These are phyloP conservation scores for Tigriopus californicus DNA, from an alignment of 2,888 invertebrate genomes.

Conservation along the genomic window DNA sequence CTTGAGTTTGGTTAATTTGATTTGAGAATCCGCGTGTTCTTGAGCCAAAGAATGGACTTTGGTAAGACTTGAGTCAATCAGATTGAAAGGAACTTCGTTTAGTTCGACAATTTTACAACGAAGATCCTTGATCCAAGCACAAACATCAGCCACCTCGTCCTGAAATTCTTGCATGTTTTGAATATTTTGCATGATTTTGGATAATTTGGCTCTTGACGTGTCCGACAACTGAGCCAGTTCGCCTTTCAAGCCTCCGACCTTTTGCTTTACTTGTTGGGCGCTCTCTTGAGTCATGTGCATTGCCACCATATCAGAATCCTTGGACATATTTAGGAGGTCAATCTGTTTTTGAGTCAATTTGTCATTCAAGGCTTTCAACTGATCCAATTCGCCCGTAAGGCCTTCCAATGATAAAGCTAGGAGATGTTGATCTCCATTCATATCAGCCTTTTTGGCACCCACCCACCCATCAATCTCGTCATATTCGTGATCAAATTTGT, in stretches of 20 bases:
- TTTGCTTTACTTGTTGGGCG: constrained; percentile 45
- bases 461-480: constrained; percentile 56
- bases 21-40: constrained; percentile 66
- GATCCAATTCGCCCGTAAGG: constrained; percentile 20
- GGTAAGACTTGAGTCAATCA: constrained; percentile 56
- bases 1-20: constrained; percentile 54
- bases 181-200: constrained; percentile 58
- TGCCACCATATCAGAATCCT: constrained; percentile 56
- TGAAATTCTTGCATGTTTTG: constrained; percentile 52
- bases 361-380: constrained; percentile 38
- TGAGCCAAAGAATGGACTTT: constrained; percentile 57
- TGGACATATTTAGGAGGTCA: constrained; percentile 55
- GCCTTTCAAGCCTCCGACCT: constrained; percentile 50
- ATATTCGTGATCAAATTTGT: constrained; percentile 55
- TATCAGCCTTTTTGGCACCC: constrained; percentile 30
- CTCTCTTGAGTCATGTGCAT: constrained; percentile 60
- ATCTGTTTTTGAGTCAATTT: constrained; percentile 70
- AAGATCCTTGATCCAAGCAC: constrained; percentile 57
- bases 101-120: constrained; percentile 50
- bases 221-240: constrained; percentile 56
- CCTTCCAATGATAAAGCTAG: constrained; percentile 19
- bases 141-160: constrained; percentile 53
- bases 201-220: constrained; percentile 50
- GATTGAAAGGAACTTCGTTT: constrained; percentile 59
- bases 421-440: constrained; percentile 24